phyloP scores from a whole-genome alignment of 2,113 vertebrate genomes.

The Nettapus auritus region DNA sequence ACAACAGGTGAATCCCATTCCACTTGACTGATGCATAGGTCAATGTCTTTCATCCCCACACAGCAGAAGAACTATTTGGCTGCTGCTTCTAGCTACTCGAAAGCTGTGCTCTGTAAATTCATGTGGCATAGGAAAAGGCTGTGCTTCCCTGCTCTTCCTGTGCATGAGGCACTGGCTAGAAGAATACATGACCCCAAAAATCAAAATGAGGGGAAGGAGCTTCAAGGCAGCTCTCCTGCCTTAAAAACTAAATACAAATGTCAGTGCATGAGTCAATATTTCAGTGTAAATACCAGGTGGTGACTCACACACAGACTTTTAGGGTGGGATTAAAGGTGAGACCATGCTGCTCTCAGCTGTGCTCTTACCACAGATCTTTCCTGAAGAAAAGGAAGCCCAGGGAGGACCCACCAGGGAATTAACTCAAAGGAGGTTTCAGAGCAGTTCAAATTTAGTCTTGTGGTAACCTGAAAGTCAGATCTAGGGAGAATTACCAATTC shows the following conservation, averaged over 20 bases:
- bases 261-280: background rate
- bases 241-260: background rate
- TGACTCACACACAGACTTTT: background rate
- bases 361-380: background rate
- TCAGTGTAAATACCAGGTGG: background rate
- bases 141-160: background rate
- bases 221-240: background rate
- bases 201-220: background rate
- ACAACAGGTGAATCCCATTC: background rate
- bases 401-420: background rate
- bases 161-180: background rate
- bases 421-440: background rate
- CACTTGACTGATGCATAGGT: background rate
- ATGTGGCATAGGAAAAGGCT: background rate
- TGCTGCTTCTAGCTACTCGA: background rate
- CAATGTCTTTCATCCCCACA: rapidly evolving
- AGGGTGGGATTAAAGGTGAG: background rate
- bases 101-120: background rate
- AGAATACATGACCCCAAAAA: background rate
- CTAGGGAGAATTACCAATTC: background rate
- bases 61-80: background rate
- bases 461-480: background rate
- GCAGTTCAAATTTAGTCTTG: background rate
- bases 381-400: background rate
- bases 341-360: background rate